Percentiles rank a stretch among this genome's conserved stretches.
Evolutionary conservation across 2,888 invertebrate genomes (phyloP).

Genomic region (Yponomeuta cagnagella): DNA sequence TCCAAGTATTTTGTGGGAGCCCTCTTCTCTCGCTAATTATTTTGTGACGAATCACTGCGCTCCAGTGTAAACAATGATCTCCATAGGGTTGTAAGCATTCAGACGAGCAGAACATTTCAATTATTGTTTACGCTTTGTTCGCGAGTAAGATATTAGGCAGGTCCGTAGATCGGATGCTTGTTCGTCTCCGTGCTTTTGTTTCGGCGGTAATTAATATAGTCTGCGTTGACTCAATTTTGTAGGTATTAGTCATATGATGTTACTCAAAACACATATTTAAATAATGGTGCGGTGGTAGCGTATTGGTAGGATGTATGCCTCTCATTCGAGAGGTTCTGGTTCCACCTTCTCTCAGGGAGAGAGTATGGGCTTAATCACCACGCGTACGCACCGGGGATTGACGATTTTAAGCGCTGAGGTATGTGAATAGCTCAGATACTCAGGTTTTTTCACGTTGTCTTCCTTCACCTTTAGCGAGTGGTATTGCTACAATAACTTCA

Average conservation of each 20-base stretch:
- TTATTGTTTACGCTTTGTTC: slow-evolving; percentile 7
- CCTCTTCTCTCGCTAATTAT: slow-evolving; percentile 40
- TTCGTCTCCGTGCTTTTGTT: slow-evolving; percentile 5
- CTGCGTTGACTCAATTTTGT: neutral
- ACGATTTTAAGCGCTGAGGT: too few relatives aligned
- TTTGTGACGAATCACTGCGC: slow-evolving; percentile 43
- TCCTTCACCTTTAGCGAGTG: too few relatives aligned
- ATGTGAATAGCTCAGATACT: too few relatives aligned
- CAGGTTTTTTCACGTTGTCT: too few relatives aligned
- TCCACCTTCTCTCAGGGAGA: too few relatives aligned
- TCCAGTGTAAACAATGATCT: slow-evolving; percentile 40
- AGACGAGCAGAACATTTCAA: slow-evolving; percentile 16
- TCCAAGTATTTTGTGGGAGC: neutral
- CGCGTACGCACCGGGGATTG: too few relatives aligned
- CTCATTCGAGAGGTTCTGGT: too few relatives aligned
- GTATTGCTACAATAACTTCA: too few relatives aligned
- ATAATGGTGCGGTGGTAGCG: too few relatives aligned
- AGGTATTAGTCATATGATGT: neutral
- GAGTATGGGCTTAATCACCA: too few relatives aligned
- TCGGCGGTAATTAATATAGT: neutral
- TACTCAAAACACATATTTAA: too few relatives aligned
- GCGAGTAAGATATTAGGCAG: neutral
- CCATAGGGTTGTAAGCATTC: slow-evolving; percentile 18
- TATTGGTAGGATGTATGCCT: too few relatives aligned
- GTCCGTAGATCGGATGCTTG: neutral